Evolutionary conservation across 2,888 invertebrate species (phyloP), one percentile per base, ranked within the genome.

Genomic region (Dendrolimus houi): DNA sequence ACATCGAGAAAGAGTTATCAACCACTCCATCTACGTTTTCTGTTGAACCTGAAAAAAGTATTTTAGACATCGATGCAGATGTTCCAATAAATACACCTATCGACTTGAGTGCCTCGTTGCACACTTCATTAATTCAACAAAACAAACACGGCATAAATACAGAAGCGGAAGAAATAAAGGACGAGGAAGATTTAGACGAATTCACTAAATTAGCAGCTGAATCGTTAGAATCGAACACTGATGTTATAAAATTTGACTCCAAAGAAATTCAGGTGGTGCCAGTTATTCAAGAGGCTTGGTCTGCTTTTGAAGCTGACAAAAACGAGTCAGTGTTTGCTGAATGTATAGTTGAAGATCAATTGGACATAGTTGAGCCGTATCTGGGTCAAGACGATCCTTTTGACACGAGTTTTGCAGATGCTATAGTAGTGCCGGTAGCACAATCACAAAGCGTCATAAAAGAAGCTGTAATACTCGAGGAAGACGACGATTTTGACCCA

Each of bases 321-420:
- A 85, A 80, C 72, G 87, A 86, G 62, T 72, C 72, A 54, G 89
- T 86, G 54, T 89, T 87, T 66, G 89, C 91, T 41, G 89, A 87
- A 65, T 74, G 83, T 57, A 86, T 90, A 57, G 80, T 82, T 41
- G 90, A 91, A 73, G 89, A 91, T 72, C 85, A 87, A 65, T 79
- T 87, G 62, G 88, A 90, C 69, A 74, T 85, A 6, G 57, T 81
- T 62, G 87, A 87, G 67, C 86, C 83, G 56, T 92, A 92, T 72
- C 72, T 87, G 63, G 93, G 92, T 63, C 92, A 93, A 70, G 93
- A 93, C 69, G 96, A 97, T 92, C 97, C 97, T 0, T 97, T 97
- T 71, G 96, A 97, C 72, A 97, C 97, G 29, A 93, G 95, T 56
- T 96, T 96, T 79, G 96, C 95, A 0, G 95, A 95, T 58, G 94